Evolutionary conservation across 2,888 invertebrate species (phyloP), one percentile per base, ranked within the genome.

Genomic region (Drosophila crucigera): DNA sequence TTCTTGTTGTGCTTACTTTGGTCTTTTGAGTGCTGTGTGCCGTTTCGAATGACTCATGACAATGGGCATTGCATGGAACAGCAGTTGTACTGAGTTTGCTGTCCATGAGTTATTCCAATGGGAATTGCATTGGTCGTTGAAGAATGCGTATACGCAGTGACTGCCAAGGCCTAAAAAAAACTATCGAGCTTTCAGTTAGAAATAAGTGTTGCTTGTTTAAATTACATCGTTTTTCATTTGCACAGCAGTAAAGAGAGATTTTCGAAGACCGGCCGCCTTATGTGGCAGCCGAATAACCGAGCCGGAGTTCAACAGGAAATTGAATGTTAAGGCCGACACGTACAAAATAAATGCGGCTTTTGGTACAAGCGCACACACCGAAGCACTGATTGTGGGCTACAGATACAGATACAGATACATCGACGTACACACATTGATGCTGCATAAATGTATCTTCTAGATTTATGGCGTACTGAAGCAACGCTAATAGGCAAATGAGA

Each of bases 401-500:
- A 71, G 73, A 71, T 71, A 71, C 53, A 71, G 72, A 71, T 71
- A 63, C 53, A 64, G 55, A 73, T 60, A 60, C 54, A 58, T 22
- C 33, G 22, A 58, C 28, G 53, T 22, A 63, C 47, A 66, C 28
- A 56, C 55, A 78, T 47, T 58, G 68, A 70, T 58, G 82, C 68
- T 59, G 82, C 88, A 83, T 80, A 84, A 88, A 88, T 84, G 83
- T 89, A 84, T 82, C 76, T 78, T 63, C 73, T 55, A 83, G 90
- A 85, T 85, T 85, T 85, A 85, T 88, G 86, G 81, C 90, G 70
- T 73, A 82, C 72, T 70, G 61, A 73, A 71, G 89, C 78, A 71
- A 79, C 76, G 72, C 85, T 90, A 88, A 90, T 90, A 85, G 83
- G 90, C 85, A 85, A 85, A 85, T 85, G 71, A 68, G 78, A 70